Conservation (phyloP, 2,888 invertebrate species). For the Rutpela maculata region DNA sequence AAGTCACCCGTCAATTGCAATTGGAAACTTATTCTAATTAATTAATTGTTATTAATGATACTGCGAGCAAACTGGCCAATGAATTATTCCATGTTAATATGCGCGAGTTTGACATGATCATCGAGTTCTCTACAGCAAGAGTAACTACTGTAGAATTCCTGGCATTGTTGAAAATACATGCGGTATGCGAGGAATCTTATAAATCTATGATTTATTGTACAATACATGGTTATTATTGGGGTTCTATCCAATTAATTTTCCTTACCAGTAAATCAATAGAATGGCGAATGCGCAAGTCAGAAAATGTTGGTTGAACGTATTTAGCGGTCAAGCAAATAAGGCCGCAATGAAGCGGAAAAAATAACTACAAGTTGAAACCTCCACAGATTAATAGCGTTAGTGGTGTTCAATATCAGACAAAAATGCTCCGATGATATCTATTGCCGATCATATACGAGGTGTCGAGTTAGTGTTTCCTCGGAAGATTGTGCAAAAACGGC, state of each 20-base stretch:
- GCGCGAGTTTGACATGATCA: constrained; percentile 19
- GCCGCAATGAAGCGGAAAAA: too few species aligned
- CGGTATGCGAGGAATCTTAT: constrained; percentile 45
- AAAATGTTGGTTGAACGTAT: not conserved
- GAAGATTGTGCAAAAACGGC: too few species aligned
- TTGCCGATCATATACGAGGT: too few species aligned
- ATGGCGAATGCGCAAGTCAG: constrained; percentile 31
- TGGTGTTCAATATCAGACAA: too few species aligned
- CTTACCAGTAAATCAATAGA: constrained; percentile 20
- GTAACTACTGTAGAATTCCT: constrained; percentile 35
- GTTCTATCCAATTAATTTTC: constrained; percentile 33
- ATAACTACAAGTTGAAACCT: too few species aligned
- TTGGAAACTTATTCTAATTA: constrained; percentile 42
- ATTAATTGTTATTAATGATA: constrained; percentile 39
- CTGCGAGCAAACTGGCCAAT: constrained; percentile 13
- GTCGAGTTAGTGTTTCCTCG: too few species aligned
- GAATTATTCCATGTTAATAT: constrained; percentile 29
- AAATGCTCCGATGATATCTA: too few species aligned
- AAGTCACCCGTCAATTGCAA: constrained; percentile 44
- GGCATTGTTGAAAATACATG: constrained; percentile 44
- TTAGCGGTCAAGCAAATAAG: too few species aligned
- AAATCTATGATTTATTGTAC: constrained; percentile 49
- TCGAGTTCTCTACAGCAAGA: constrained; percentile 10
- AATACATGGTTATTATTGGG: constrained; percentile 3
- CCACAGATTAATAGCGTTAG: too few species aligned